A percentile compares a stretch with the other conserved stretches of the same genome.
Conservation (phyloP, 2,888 invertebrate species). For the Sycophila texana region DNA sequence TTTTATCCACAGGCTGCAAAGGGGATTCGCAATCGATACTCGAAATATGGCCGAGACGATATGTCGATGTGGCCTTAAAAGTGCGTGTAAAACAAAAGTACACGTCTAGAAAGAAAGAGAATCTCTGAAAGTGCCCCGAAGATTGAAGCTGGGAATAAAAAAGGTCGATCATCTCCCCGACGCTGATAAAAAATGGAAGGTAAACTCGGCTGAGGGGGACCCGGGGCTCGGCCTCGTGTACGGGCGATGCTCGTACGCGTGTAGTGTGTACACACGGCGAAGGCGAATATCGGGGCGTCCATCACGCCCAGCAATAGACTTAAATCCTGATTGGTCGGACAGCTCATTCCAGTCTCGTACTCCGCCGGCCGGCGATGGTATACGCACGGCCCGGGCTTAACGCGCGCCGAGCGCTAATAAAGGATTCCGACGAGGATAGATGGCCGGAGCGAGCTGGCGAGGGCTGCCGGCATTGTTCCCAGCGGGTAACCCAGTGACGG, state of each 20-base stretch:
- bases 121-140: neutral
- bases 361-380: constrained; percentile 22
- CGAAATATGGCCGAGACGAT: no score
- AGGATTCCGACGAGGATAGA: constrained; percentile 74
- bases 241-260: neutral
- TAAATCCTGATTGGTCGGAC: constrained; percentile 74
- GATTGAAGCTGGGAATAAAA: neutral
- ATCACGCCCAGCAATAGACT: constrained; percentile 69
- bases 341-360: constrained; percentile 64
- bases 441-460: constrained; percentile 55
- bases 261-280: neutral
- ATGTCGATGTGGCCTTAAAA: no score
- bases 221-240: no score
- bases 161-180: neutral
- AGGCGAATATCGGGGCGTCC: constrained; percentile 59
- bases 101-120: neutral
- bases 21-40: no score
- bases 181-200: no score
- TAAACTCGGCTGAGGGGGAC: no score
- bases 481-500: constrained; percentile 63
- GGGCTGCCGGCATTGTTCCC: constrained; percentile 68
- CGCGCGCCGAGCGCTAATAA: constrained; percentile 66
- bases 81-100: neutral
- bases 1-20: neutral
- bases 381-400: constrained; percentile 24